These are phyloP conservation scores for Pithys albifrons DNA, from an alignment of 2,113 vertebrate species.

Conservation along the genomic window DNA sequence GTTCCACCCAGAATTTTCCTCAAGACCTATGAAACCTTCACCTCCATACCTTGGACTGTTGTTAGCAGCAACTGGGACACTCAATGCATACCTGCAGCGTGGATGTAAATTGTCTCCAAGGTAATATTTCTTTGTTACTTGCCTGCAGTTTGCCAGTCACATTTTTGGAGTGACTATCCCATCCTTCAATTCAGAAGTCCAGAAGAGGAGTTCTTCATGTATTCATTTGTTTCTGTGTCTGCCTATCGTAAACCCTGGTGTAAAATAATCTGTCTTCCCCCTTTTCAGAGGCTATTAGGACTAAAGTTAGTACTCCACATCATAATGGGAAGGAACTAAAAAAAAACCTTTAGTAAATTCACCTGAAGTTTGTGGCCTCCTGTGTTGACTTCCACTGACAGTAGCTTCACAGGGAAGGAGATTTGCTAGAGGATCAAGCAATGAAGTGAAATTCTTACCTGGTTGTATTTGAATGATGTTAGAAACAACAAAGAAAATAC, in stretches of 20 bases:
- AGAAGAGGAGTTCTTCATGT: not conserved
- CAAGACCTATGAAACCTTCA: slow-evolving; percentile 83
- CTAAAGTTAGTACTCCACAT: not conserved
- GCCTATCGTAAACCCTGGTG: not conserved
- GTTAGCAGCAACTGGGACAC: slow-evolving; percentile 78
- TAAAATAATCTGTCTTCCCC: not conserved
- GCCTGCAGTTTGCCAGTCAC: not conserved
- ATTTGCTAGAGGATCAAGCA: not conserved
- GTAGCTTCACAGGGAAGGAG: not conserved
- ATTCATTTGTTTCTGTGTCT: not conserved
- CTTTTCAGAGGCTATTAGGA: not conserved
- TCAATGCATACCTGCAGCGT: slow-evolving; percentile 71
- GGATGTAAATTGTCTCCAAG: slow-evolving; percentile 76
- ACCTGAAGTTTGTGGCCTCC: not conserved
- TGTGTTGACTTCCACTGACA: not conserved
- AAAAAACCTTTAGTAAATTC: not conserved
- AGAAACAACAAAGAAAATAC: not conserved
- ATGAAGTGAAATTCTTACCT: not conserved
- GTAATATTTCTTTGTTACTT: slow-evolving; percentile 61
- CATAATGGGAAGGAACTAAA: not conserved
- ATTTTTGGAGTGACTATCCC: not conserved
- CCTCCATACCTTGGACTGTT: slow-evolving; percentile 81
- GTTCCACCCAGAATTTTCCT: slow-evolving; percentile 84
- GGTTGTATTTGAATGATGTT: not conserved
- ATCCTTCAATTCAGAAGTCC: not conserved